These are phyloP conservation scores for Pterostichus niger DNA, from an alignment of 2,888 invertebrate genomes.

Conservation along the genomic window DNA sequence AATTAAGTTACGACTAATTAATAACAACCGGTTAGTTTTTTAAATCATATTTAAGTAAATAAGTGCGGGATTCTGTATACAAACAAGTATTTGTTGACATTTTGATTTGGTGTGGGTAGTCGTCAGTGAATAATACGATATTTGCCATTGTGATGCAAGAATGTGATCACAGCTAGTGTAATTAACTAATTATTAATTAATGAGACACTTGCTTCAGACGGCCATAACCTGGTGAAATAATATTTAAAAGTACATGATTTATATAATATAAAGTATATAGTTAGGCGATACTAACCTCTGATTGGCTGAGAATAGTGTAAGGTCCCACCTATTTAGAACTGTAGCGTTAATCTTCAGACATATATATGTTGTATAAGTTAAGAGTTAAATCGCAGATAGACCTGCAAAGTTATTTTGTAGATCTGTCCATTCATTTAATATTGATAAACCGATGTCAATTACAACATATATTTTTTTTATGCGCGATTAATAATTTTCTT, in stretches of 20 bases:
- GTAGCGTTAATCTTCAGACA: constrained; percentile 47
- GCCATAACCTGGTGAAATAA: constrained; percentile 65
- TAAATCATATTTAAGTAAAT: constrained; percentile 44
- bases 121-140: constrained; percentile 63
- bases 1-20: constrained; percentile 42
- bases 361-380: constrained; percentile 54
- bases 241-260: constrained; percentile 53
- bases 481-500: constrained; percentile 55
- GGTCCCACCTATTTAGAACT: constrained; percentile 66
- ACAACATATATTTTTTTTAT: constrained; percentile 63
- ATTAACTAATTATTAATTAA: constrained; percentile 44
- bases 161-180: constrained; percentile 65
- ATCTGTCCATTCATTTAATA: constrained; percentile 24
- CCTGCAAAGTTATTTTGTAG: not conserved
- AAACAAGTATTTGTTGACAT: constrained; percentile 48
- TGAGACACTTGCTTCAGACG: constrained; percentile 63
- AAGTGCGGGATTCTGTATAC: constrained; percentile 39
- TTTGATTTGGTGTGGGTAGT: constrained; percentile 62
- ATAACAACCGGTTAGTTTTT: constrained; percentile 37
- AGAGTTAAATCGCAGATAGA: constrained; percentile 27
- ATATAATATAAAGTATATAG: constrained; percentile 54
- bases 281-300: constrained; percentile 65
- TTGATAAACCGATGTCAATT: constrained; percentile 61
- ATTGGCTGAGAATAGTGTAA: constrained; percentile 60
- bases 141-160: constrained; percentile 66